These are phyloP conservation scores for Labia minor DNA, from an alignment of 2,888 invertebrate species.

Conservation along the genomic window DNA sequence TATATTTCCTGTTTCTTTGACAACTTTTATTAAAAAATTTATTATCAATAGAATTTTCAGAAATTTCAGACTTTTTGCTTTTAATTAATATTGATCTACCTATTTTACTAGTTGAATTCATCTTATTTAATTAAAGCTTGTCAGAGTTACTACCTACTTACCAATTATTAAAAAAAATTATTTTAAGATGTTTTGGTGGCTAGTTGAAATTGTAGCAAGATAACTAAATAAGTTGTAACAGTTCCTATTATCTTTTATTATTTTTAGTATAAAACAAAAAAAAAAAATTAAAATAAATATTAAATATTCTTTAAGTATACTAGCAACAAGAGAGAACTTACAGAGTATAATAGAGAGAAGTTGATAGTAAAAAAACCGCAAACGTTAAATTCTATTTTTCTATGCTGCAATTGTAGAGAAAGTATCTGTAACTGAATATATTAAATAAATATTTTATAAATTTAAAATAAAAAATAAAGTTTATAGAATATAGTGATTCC, in stretches of 20 bases:
- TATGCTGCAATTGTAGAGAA: background rate
- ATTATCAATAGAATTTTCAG: too few relatives aligned
- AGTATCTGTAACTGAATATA: background rate
- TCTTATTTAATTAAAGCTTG: too few relatives aligned
- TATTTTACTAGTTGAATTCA: too few relatives aligned
- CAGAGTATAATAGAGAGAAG: background rate
- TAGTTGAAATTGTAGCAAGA: background rate
- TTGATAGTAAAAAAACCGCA: background rate
- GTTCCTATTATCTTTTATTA: background rate
- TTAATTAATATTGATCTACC: too few relatives aligned
- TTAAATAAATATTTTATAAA: background rate
- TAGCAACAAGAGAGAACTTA: background rate
- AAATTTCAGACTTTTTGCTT: too few relatives aligned
- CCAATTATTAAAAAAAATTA: too few relatives aligned
- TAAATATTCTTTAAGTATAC: background rate
- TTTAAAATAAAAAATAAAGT: too few relatives aligned
- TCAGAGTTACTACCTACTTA: too few relatives aligned
- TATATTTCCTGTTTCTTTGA: too few relatives aligned
- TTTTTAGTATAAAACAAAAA: background rate
- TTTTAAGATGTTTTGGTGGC: background rate
- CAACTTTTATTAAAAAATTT: too few relatives aligned
- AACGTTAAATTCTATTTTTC: background rate
- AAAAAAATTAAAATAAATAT: background rate
- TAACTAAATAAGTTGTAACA: conserved; percentile 7
- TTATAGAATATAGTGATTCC: too few relatives aligned